Base-by-base conservation (phyloP, 2,797 vertebrate species). In the Propithecus perrieri region DNA sequence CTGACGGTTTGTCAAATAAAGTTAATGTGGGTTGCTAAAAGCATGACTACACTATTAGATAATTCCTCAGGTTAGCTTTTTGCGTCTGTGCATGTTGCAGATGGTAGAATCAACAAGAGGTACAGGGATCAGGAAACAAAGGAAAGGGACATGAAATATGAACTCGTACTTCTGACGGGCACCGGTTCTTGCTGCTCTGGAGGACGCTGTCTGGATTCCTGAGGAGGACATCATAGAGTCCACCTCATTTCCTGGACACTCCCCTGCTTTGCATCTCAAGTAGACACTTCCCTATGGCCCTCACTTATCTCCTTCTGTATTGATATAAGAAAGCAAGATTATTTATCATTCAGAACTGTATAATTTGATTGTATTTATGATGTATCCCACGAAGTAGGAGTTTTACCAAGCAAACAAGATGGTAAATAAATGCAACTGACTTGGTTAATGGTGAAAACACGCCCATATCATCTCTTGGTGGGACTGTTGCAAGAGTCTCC, bases 1-100 rank as follows among this genome's bases (percentile, higher is more conserved):
- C 65, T 97, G 97, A 97, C 0, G 4, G 81, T 96, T 65, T 98
- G 95, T 97, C 97, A 98, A 96, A 94, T 46, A 84, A 92, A 50
- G 93, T 91, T 97, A 94, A 90, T 17, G 38, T 41, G 92, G 87
- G 76, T 78, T 86, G 85, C 92, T 84, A 91, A 97, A 96, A 95
- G 96, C 95, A 94, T 97, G 75, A 95, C 85, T 95, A 67, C 33
- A 20, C 69, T 61, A 93, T 95, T 86, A 97, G 91, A 87, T 96
- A 97, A 97, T 97, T 96, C 87, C 65, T 85, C 55, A 18, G 83
- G 94, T 90, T 95, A 93, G 85, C 74, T 96, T 85, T 95, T 96
- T 96, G 89, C 8, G 6, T 61, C 85, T 24, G 10, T 91, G 93
- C 91, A 41, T 93, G 83, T 53, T 95, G 85, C 11, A 76, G 48